Evolutionary conservation across 35 echinoderm and acorn worm species (phyloP).

Genomic region (Heliocidaris tuberculata): DNA sequence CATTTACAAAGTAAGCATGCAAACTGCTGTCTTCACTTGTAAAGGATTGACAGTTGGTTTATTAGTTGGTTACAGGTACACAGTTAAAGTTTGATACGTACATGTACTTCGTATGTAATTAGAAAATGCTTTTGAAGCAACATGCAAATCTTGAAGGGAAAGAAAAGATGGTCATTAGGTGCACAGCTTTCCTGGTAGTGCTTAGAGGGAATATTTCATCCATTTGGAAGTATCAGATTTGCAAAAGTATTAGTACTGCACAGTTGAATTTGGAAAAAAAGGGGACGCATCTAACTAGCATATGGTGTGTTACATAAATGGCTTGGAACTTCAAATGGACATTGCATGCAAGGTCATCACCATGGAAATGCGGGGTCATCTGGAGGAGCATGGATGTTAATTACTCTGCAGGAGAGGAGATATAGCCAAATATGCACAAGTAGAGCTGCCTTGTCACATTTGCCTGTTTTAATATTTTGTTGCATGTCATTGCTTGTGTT

Average conservation of each 20-base stretch:
- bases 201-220: not conserved
- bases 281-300: not conserved
- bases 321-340: not conserved
- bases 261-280: not conserved
- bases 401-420: not conserved
- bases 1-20: no score
- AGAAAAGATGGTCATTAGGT: no score
- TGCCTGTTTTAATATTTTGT: not conserved
- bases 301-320: not conserved
- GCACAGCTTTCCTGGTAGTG: no score
- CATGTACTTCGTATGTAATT: no score
- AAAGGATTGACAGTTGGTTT: no score
- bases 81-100: no score
- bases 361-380: not conserved
- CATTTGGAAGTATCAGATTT: not conserved
- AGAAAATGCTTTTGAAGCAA: no score
- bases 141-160: no score
- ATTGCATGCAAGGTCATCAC: not conserved
- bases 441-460: not conserved
- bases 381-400: not conserved
- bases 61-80: no score
- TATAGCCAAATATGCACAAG: slow-evolving; percentile 1
- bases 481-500: not conserved
- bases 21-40: no score
- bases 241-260: not conserved